Evolutionary conservation across 2,113 vertebrate genomes (phyloP), one percentile per base, ranked within the genome.

Genomic region (Clarias gariepinus): DNA sequence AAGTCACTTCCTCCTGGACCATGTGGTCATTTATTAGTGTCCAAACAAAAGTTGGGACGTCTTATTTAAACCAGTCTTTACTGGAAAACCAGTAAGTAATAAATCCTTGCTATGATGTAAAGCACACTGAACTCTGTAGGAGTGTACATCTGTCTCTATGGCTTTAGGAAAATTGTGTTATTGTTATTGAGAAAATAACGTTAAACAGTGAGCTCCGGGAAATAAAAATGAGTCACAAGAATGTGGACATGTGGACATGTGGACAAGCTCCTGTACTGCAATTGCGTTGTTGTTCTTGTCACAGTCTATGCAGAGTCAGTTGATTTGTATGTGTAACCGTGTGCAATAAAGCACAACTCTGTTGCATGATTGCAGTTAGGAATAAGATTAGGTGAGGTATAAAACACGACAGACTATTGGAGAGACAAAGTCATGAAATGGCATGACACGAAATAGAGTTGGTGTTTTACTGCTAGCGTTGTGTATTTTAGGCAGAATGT

Each of bases 1-100:
- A 83, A 36, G 23, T 76, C 69, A 83, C 71, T 36, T 82, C 47
- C 80, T 57, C 36, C 30, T 64, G 25, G 69, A 83, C 53, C 41
- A 21, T 41, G 9, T 76, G 81, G 58, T 57, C 41, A 74, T 87
- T 82, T 82, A 66, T 85, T 66, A 79, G 16, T 41, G 61, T 47
- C 36, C 23, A 58, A 63, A 61, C 58, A 25, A 19, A 33, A 63
- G 83, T 53, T 41, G 53, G 21, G 36, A 61, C 23, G 41, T 52
- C 19, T 64, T 7, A 63, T 63, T 41, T 64, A 53, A 76, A 66
- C 41, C 25, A 19, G 10, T 28, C 6, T 77, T 28, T 16, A 79
- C 53, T 58, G 53, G 53, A 30, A 60, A 23, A 60, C 28, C 57
- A 30, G 9, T 80, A 53, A 25, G 0, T 25, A 36, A 73, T 2